Evolutionary conservation across 2,113 vertebrate species (phyloP).

Genomic region (Malurus alboscapulatus): DNA sequence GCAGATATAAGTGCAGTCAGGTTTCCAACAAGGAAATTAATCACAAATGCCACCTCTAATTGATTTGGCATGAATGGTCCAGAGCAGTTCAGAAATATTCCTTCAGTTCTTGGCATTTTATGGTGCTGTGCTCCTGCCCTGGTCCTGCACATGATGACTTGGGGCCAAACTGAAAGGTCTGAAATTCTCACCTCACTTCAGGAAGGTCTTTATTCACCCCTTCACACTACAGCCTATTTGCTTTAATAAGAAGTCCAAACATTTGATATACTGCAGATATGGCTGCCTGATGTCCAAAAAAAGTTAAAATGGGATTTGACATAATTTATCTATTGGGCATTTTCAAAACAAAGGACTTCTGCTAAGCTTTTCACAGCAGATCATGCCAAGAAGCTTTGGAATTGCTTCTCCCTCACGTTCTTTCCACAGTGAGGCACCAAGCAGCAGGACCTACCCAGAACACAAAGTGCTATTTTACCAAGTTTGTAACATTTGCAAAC

Average conservation of each 20-base stretch:
- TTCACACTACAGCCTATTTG: background rate
- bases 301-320: background rate
- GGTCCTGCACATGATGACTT: background rate
- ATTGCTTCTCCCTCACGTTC: background rate
- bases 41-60: background rate
- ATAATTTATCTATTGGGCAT: fast-evolving
- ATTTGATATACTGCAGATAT: background rate
- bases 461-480: background rate
- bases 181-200: background rate
- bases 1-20: background rate
- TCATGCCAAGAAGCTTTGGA: background rate
- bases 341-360: background rate
- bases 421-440: background rate
- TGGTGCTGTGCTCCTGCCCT: fast-evolving
- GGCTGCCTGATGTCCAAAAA: background rate
- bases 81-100: background rate
- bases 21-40: background rate
- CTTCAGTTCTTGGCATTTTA: background rate
- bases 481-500: background rate
- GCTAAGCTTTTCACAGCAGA: background rate
- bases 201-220: background rate
- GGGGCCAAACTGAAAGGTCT: background rate
- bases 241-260: background rate
- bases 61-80: background rate
- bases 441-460: background rate